phyloP scores from a whole-genome alignment of 2,113 vertebrate genomes.

The Periophthalmus modestus region DNA sequence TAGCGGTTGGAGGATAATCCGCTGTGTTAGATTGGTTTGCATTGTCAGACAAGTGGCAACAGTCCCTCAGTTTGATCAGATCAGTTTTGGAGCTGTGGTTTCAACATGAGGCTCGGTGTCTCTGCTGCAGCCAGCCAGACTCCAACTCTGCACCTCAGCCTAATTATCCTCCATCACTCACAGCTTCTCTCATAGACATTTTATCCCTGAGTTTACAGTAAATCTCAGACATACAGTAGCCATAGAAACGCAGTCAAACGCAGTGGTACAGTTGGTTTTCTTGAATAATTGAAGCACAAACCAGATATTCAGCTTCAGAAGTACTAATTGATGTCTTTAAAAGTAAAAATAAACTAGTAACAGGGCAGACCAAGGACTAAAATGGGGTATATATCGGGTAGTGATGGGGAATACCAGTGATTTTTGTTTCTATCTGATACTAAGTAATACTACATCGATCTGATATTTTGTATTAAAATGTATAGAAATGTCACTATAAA shows the following conservation, averaged over 20 bases:
- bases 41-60: background rate
- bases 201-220: background rate
- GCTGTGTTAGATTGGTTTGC: background rate
- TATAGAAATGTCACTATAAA: no score
- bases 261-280: background rate
- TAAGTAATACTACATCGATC: no score
- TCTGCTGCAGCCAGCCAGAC: conserved; percentile 31
- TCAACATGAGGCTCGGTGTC: conserved; percentile 19
- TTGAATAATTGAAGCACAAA: background rate
- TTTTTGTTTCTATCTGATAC: no score
- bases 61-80: background rate
- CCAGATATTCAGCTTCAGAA: background rate
- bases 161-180: conserved; percentile 43
- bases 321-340: background rate
- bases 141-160: conserved; percentile 29
- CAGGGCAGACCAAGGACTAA: background rate
- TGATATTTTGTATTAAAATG: no score
- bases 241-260: background rate
- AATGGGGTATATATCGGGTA: background rate
- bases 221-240: background rate
- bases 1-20: background rate
- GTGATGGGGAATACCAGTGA: no score
- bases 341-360: no score
- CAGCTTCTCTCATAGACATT: conserved; percentile 3
- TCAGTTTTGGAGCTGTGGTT: background rate